Conservation (phyloP, 2,113 vertebrate species). For the Zeus faber region DNA sequence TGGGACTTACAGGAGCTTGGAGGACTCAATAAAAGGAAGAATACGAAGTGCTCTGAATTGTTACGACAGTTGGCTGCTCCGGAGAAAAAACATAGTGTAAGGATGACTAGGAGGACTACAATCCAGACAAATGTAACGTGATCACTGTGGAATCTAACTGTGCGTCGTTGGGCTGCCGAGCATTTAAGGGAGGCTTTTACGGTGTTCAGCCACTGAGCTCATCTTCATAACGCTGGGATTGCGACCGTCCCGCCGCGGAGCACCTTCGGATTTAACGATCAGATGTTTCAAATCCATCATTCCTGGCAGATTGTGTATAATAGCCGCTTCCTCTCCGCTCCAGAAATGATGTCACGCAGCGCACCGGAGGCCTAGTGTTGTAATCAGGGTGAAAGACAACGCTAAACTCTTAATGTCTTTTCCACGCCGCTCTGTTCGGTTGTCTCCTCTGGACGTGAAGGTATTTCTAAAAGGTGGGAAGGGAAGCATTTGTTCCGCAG, state of each 20-base stretch:
- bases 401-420: conserved; percentile 36
- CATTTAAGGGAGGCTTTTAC: no score
- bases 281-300: conserved; percentile 45
- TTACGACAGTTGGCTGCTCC: no score
- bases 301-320: conserved; percentile 40
- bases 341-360: conserved; percentile 23
- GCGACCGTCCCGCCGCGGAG: conserved; percentile 17
- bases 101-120: no score
- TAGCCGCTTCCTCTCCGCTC: conserved; percentile 10
- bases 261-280: conserved; percentile 37
- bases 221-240: conserved; percentile 23
- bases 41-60: no score
- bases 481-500: conserved; percentile 25
- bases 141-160: no score
- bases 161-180: no score
- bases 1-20: no score
- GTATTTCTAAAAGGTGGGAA: conserved; percentile 29
- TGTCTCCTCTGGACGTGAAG: conserved; percentile 21
- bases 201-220: conserved; percentile 39
- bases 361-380: conserved; percentile 31
- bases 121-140: no score
- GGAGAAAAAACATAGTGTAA: no score
- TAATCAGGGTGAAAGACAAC: conserved; percentile 45
- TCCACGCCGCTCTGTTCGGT: conserved; percentile 37
- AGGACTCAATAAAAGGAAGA: no score